Evolutionary conservation across 2,797 vertebrate genomes (phyloP).

Genomic region (Lacerta agilis): DNA sequence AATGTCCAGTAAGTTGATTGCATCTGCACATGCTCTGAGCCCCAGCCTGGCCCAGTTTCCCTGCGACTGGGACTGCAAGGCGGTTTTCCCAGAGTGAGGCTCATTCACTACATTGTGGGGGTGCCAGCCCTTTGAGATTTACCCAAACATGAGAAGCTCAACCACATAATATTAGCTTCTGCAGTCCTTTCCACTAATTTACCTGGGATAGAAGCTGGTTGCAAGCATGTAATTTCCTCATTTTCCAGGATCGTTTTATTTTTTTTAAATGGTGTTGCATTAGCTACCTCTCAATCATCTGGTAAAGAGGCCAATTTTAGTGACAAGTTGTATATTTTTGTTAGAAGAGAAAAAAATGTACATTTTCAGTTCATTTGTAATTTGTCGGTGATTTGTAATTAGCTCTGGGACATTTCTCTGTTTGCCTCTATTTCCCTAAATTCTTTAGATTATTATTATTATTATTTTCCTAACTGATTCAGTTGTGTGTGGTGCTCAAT

Average conservation of each 20-base stretch:
- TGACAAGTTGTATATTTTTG: background rate
- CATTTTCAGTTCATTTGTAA: background rate
- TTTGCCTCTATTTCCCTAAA: background rate
- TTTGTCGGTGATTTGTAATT: background rate
- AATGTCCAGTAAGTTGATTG: too few relatives aligned
- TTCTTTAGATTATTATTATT: too few relatives aligned
- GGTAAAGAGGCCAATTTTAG: background rate
- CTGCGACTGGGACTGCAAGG: too few relatives aligned
- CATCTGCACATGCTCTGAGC: too few relatives aligned
- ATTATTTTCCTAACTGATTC: too few relatives aligned
- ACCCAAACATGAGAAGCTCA: too few relatives aligned
- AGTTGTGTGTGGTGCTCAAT: background rate
- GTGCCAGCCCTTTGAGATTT: too few relatives aligned
- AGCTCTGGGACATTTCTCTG: background rate
- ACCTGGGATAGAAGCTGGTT: background rate
- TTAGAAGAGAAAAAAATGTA: background rate
- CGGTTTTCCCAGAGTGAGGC: too few relatives aligned
- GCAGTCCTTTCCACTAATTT: background rate
- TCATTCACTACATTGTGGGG: too few relatives aligned
- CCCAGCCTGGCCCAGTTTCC: too few relatives aligned
- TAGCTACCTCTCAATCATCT: background rate
- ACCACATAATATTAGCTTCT: background rate
- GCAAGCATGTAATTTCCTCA: background rate
- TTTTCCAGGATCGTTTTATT: background rate
- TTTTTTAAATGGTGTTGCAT: background rate